These are phyloP conservation scores for Phrynocephalus guinanensis DNA, from an alignment of 2,797 vertebrate species.

Conservation along the genomic window DNA sequence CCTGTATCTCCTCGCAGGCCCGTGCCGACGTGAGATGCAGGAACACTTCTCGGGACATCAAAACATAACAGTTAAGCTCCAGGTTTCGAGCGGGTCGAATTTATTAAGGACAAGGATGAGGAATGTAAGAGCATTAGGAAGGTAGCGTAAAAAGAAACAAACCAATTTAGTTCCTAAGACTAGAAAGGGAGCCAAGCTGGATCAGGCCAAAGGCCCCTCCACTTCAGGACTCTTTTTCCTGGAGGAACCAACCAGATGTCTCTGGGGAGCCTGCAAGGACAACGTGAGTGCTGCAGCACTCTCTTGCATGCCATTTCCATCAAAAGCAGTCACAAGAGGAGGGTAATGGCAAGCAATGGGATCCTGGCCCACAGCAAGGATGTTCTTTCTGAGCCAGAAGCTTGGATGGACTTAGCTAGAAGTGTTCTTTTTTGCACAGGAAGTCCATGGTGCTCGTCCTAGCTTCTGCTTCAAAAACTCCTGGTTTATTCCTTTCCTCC, in stretches of 20 bases:
- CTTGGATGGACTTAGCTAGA: too few relatives aligned
- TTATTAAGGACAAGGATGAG: not conserved
- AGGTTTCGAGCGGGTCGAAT: not conserved
- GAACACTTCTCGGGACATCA: not conserved
- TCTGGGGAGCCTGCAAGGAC: not conserved
- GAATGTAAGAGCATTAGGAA: not conserved
- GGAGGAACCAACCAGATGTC: not conserved
- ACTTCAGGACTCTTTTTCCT: not conserved
- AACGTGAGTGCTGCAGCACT: too few relatives aligned
- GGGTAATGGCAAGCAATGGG: too few relatives aligned
- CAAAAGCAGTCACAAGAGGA: too few relatives aligned
- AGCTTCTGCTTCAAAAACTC: too few relatives aligned
- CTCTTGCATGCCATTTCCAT: too few relatives aligned
- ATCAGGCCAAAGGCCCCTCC: not conserved
- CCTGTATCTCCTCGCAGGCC: not conserved
- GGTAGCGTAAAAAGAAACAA: not conserved
- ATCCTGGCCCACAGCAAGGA: too few relatives aligned
- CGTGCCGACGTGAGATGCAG: too few relatives aligned
- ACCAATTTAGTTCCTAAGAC: not conserved
- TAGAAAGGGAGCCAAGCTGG: not conserved
- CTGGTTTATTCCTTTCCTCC: too few relatives aligned
- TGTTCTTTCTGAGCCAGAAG: too few relatives aligned
- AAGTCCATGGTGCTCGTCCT: too few relatives aligned
- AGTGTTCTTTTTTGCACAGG: too few relatives aligned
- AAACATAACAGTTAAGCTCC: conserved; percentile 2